Base-by-base conservation (phyloP, 2,888 invertebrate species). In the Axea sp. region DNA sequence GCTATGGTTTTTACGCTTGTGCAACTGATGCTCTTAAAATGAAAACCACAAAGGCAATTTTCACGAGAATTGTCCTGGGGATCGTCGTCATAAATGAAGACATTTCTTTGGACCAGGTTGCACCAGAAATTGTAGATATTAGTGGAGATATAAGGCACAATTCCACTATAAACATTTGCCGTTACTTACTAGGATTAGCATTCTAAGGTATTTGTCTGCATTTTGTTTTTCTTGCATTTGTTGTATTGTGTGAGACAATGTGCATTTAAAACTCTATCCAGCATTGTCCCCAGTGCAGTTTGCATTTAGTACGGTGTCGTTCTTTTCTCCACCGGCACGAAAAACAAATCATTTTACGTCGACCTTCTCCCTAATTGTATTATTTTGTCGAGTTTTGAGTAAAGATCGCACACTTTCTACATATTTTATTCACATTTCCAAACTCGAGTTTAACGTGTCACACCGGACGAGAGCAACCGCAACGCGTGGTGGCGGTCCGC, bases 401-500 rank as follows among this genome's bases (percentile, higher is more conserved):
- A 1, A 37, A 37, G 17, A 17, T 37, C 37, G 17, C 8, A 9
- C 30, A 22, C 12, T 12, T 8, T 22, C n/a, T 8, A 8, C 14
- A 9, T 17, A 30, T 8, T 17, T 30, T 8, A 24, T 12, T 28
- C 60, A 47, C 60, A 60, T 47, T 28, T 35, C 28, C 24, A 11
- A 31, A 3, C 19, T 37, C 35, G 17, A 39, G 8, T 5, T 37
- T 11, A 17, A 49, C 19, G n/a, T 28, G 37, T 41, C 51, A 43
- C 49, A 51, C 26, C 45, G 37, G 28, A 59, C 76, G 73, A 74
- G 72, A 78, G 78, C 78, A 82, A 81, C 83, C 85, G 82, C 84
- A 78, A 82, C 83, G 83, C 83, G 83, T 83, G 84, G 77, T 80
- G 78, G 83, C 84, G 83, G 79, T 78, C 68, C 84, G 86, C 85